Evolutionary conservation across 2,888 invertebrate species (phyloP).

Genomic region (Reticulitermes lucifugus): DNA sequence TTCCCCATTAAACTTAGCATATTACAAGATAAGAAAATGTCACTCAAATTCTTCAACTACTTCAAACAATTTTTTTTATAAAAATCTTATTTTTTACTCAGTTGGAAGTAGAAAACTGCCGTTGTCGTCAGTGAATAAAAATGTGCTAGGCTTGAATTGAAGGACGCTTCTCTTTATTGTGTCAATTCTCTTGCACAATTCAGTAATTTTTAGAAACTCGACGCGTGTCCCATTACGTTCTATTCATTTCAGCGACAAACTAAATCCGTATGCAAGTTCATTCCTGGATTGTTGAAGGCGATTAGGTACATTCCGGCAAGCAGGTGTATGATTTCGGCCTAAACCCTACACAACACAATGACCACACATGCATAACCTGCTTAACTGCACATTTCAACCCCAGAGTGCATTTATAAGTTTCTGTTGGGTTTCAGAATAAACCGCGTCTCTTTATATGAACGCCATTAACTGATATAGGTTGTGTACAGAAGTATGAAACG

Average conservation of each 20-base stretch:
- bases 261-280: too few relatives aligned
- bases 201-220: not conserved
- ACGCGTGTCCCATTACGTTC: not conserved
- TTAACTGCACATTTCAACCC: too few relatives aligned
- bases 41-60: conserved; percentile 2
- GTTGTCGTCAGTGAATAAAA: not conserved
- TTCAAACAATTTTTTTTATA: not conserved
- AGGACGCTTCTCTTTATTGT: not conserved
- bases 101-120: not conserved
- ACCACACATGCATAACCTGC: too few relatives aligned
- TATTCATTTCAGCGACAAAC: not conserved
- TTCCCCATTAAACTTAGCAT: not conserved
- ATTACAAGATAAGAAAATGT: conserved; percentile 3
- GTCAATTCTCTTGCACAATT: not conserved
- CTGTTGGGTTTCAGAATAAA: too few relatives aligned
- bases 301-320: too few relatives aligned
- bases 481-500: too few relatives aligned
- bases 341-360: too few relatives aligned
- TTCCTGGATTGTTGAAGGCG: too few relatives aligned
- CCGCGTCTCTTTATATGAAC: too few relatives aligned
- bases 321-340: too few relatives aligned
- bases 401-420: too few relatives aligned
- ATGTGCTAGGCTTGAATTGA: not conserved
- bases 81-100: not conserved
- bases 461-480: too few relatives aligned